These are phyloP conservation scores for Ophioninae sp. DNA, from an alignment of 2,888 invertebrate genomes.

Conservation along the genomic window DNA sequence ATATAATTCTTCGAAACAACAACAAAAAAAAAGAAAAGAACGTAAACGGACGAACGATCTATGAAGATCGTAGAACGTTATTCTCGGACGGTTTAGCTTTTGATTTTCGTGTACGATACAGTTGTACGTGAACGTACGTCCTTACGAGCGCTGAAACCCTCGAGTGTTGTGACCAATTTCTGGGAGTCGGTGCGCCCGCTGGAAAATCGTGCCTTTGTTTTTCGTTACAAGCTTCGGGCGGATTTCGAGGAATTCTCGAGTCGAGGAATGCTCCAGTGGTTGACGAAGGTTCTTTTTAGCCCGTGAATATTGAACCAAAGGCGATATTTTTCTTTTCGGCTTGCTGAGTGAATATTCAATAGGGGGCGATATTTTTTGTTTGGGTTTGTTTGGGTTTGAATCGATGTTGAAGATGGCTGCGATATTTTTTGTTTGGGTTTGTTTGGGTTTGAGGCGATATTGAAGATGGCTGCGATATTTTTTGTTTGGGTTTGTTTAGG, in stretches of 20 bases:
- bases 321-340: background rate
- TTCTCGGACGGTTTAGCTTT: conserved; percentile 11
- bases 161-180: background rate
- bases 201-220: background rate
- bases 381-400: no score
- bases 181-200: background rate
- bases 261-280: background rate
- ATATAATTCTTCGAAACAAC: conserved; percentile 35
- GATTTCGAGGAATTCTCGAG: background rate
- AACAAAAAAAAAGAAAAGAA: background rate
- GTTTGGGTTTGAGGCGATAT: no score
- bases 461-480: no score
- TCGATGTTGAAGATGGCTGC: no score
- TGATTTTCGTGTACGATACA: conserved; percentile 8
- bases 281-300: background rate
- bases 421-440: no score
- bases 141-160: no score
- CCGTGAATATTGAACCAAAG: background rate
- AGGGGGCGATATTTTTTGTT: no score
- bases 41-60: conserved; percentile 15
- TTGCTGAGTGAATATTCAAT: background rate
- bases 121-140: background rate
- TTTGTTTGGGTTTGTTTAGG: no score
- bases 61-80: conserved; percentile 16
- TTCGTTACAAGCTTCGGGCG: background rate